Conservation (phyloP, 2,888 invertebrate genomes). For the Platynereis dumerilii region DNA sequence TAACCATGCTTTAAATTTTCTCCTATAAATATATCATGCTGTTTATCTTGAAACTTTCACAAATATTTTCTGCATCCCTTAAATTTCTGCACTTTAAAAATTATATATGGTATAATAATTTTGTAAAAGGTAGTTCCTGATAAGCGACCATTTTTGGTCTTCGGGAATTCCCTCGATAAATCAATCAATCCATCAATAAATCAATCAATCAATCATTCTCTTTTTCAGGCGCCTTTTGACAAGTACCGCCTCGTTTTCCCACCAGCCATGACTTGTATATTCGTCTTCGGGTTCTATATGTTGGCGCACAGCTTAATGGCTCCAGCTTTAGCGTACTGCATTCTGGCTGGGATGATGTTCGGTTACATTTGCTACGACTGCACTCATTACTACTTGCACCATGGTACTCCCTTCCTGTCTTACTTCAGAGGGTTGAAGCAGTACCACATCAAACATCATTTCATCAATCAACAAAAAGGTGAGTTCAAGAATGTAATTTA, state of each 20-base stretch:
- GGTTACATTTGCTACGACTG: constrained; percentile 64
- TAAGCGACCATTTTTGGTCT: too few species aligned
- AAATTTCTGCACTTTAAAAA: too few species aligned
- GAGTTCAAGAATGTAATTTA: too few species aligned
- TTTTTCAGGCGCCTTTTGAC: constrained; percentile 64
- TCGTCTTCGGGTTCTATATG: constrained; percentile 50
- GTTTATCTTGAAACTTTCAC: too few species aligned
- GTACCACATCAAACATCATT: constrained; percentile 65
- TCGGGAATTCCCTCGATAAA: too few species aligned
- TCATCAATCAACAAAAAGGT: constrained; percentile 62
- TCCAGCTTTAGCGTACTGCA: background rate
- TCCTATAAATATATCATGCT: too few species aligned
- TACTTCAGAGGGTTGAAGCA: constrained; percentile 63
- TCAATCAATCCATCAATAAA: too few species aligned
- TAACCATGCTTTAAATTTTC: too few species aligned
- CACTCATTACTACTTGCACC: constrained; percentile 64
- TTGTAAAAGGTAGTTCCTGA: too few species aligned
- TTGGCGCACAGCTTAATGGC: background rate
- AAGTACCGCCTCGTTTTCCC: constrained; percentile 64
- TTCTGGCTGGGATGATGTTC: constrained; percentile 41
- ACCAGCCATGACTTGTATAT: constrained; percentile 59
- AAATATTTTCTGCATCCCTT: too few species aligned
- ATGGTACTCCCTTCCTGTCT: constrained; percentile 57
- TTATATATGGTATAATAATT: too few species aligned
- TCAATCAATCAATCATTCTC: too few species aligned